Conservation (phyloP, 2,888 invertebrate species). For the Nudaria mundana region DNA sequence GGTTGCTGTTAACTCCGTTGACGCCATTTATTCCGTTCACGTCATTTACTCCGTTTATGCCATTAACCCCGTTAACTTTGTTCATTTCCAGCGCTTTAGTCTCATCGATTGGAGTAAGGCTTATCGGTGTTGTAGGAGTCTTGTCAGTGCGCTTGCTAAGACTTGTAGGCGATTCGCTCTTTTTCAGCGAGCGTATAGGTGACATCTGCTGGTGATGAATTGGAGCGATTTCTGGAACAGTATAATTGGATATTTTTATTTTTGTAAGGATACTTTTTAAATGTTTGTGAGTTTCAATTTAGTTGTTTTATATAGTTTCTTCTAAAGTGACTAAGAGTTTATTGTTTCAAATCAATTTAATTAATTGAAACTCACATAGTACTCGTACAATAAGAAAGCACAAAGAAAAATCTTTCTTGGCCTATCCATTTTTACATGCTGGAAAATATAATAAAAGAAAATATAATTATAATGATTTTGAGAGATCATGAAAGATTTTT, state of each 20-base stretch:
- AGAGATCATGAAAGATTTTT: constrained; percentile 30
- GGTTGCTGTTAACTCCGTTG: constrained; percentile 52
- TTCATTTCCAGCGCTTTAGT: constrained; percentile 73
- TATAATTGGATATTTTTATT: constrained; percentile 29
- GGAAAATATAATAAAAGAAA: neutral
- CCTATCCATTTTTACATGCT: too few species aligned
- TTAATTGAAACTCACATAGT: constrained; percentile 43
- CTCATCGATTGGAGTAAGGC: constrained; percentile 76
- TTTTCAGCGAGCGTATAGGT: constrained; percentile 75
- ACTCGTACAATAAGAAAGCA: constrained; percentile 39
- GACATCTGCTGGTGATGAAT: constrained; percentile 79
- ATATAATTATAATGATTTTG: neutral
- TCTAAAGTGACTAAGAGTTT: constrained; percentile 11
- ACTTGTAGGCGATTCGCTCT: constrained; percentile 74
- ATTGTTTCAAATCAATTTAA: too few species aligned
- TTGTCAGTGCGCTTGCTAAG: constrained; percentile 75
- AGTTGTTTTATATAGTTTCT: neutral
- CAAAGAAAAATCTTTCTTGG: constrained; percentile 32
- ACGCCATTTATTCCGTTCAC: constrained; percentile 56
- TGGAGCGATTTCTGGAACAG: constrained; percentile 75
- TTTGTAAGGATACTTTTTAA: constrained; percentile 4
- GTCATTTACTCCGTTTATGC: constrained; percentile 15
- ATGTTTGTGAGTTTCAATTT: constrained; percentile 34
- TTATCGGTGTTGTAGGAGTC: constrained; percentile 74
- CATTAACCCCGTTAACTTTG: constrained; percentile 60